Conservation (phyloP, 2,888 invertebrate species). For the Perdita meconis region DNA sequence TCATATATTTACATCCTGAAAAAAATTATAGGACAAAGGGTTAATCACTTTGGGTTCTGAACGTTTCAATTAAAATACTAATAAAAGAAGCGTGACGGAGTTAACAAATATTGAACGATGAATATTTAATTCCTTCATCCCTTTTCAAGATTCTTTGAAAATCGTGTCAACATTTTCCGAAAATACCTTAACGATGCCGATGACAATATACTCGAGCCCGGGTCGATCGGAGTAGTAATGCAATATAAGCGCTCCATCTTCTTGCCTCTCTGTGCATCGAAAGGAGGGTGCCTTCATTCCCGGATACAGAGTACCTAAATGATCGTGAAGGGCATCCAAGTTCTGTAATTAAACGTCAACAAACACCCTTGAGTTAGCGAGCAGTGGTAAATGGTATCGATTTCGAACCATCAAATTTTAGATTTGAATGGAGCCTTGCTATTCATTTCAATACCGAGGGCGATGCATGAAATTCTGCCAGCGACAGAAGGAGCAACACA, state of each 20-base stretch:
- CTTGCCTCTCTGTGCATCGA: conserved; percentile 95
- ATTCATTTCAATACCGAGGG: conserved; percentile 5
- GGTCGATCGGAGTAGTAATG: conserved; percentile 98
- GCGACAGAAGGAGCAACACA: neutral
- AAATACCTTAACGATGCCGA: conserved; percentile 96
- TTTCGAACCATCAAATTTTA: conserved; percentile 16
- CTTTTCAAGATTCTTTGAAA: neutral
- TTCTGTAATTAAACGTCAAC: conserved; percentile 87
- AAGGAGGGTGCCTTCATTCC: conserved; percentile 98
- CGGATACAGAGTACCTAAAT: conserved; percentile 96
- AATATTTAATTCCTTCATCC: neutral
- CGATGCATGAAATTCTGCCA: neutral
- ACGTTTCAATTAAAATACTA: too few species aligned
- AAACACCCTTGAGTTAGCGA: neutral
- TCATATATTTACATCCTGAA: too few species aligned
- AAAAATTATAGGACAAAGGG: too few species aligned
- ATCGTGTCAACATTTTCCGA: neutral
- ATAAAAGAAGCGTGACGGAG: too few species aligned
- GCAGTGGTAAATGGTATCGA: neutral
- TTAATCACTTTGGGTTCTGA: too few species aligned
- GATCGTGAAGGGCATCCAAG: conserved; percentile 97
- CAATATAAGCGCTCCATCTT: conserved; percentile 94
- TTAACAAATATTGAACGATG: too few species aligned
- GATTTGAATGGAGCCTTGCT: neutral
- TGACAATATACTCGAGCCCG: conserved; percentile 97